Evolutionary conservation across 2,888 invertebrate species (phyloP).

Genomic region (Acrobasis repandana): DNA sequence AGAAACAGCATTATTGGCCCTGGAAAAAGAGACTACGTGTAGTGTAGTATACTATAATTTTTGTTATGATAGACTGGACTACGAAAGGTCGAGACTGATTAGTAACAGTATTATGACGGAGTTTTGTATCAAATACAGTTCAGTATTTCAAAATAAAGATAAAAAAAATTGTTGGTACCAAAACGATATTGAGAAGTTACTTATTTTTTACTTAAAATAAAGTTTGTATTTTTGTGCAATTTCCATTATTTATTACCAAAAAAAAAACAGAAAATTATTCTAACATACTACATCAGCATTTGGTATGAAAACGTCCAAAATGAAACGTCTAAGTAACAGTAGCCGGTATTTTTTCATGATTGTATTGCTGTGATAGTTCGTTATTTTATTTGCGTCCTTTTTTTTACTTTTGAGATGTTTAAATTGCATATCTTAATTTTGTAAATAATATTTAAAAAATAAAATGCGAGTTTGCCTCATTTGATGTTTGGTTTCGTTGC

Average conservation of each 20-base stretch:
- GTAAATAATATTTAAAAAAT: too few species aligned
- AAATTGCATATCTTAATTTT: too few species aligned
- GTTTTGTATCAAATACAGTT: slow-evolving; percentile 34
- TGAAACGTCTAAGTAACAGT: not conserved
- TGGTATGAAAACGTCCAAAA: not conserved
- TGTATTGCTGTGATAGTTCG: slow-evolving; percentile 70
- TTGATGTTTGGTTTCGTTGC: too few species aligned
- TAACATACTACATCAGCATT: not conserved
- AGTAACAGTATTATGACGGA: slow-evolving; percentile 67
- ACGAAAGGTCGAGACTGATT: slow-evolving; percentile 66
- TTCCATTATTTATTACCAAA: too few species aligned
- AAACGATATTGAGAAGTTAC: too few species aligned
- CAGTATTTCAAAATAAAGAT: too few species aligned
- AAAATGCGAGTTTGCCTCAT: too few species aligned
- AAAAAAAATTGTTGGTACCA: too few species aligned
- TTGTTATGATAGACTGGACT: slow-evolving; percentile 29
- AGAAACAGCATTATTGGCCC: slow-evolving; percentile 67
- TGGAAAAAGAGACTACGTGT: slow-evolving; percentile 72
- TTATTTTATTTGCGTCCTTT: slow-evolving; percentile 38
- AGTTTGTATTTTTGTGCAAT: too few species aligned
- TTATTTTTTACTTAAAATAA: too few species aligned
- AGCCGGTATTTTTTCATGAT: slow-evolving; percentile 36
- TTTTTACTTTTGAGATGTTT: not conserved
- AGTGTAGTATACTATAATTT: slow-evolving; percentile 45
- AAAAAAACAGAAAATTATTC: too few species aligned